A percentile compares a stretch with the other conserved stretches of the same genome.
Conservation (phyloP, 2,113 vertebrate genomes). For the Pseudorhombus dupliciocellatus region DNA sequence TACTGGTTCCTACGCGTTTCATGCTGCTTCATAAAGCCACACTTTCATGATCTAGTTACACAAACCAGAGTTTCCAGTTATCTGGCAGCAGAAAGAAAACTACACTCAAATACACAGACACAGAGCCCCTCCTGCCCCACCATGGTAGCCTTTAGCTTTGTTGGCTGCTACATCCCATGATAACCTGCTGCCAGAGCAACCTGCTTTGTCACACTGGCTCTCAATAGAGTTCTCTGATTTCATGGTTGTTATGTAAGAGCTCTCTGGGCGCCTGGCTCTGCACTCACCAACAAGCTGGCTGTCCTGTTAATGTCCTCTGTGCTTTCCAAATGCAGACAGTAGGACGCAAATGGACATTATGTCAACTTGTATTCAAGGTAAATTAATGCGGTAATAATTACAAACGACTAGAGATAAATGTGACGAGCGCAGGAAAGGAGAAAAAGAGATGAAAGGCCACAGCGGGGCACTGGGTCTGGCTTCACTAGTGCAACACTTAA, state of each 20-base stretch:
- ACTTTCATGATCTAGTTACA: background rate
- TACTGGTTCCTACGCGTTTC: background rate
- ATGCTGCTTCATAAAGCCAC: background rate
- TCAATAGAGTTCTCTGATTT: slow-evolving; percentile 44
- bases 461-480: background rate
- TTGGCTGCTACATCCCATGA: slow-evolving; percentile 47
- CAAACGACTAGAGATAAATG: no score
- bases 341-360: background rate
- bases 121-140: background rate
- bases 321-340: slow-evolving; percentile 1
- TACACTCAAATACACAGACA: no score
- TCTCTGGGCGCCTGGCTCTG: slow-evolving; percentile 25
- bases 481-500: no score
- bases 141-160: slow-evolving; percentile 7
- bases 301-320: background rate
- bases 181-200: slow-evolving; percentile 51
- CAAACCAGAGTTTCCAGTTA: no score
- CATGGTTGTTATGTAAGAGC: slow-evolving; percentile 44
- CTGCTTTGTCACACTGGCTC: slow-evolving; percentile 47
- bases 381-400: no score
- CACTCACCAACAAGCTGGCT: background rate
- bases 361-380: background rate
- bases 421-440: no score
- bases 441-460: slow-evolving; percentile 18
- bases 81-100: background rate